Evolutionary conservation across 2,113 vertebrate species (phyloP), one percentile per base, ranked within the genome.

Genomic region (Rhadina sibilatrix): DNA sequence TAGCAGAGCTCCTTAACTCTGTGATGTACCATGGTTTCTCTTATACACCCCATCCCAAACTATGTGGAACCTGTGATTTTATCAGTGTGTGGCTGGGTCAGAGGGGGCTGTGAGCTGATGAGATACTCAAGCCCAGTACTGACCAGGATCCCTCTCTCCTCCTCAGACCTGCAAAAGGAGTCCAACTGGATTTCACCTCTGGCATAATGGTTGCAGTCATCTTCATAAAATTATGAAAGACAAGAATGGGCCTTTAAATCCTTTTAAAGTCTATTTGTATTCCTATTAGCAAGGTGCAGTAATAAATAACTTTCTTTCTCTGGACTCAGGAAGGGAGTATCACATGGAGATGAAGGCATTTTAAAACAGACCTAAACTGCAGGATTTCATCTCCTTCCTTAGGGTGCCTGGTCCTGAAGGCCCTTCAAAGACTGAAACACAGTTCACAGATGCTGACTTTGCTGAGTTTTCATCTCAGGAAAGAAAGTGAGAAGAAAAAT

Each of bases 11-110:
- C 52, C 35, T 52, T 38, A 30, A 15, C 19, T 85, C 22, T 28
- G 7, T 12, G 44, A 21, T 0, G 1, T 52, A 10, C 47, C 12
- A 5, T 1, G 0, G 2, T n/a, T 40, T 68, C 15, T 59, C 25
- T 53, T 9, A 25, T 8, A 40, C 9, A 50, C 1, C 4, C 28
- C 47, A 9, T 33, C 47, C 24, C 13, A 83, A 61, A 57, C 8
- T 0, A 0, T 8, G 19, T 0, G 0, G 11, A 44, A 28, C 4
- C 5, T 24, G 10, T 6, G 12, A 38, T 57, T 64, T 65, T 56
- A 12, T 33, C 40, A 7, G 10, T 1, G 7, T 52, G 19, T 18
- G 16, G 15, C 22, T 75, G 47, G 8, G 6, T 27, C 24, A 16
- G 24, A 18, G 50, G 24, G 46, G 15, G 15, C 35, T 82, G 21